These are phyloP conservation scores for Aphyosemion australe DNA, from an alignment of 2,113 vertebrate species.

Conservation along the genomic window DNA sequence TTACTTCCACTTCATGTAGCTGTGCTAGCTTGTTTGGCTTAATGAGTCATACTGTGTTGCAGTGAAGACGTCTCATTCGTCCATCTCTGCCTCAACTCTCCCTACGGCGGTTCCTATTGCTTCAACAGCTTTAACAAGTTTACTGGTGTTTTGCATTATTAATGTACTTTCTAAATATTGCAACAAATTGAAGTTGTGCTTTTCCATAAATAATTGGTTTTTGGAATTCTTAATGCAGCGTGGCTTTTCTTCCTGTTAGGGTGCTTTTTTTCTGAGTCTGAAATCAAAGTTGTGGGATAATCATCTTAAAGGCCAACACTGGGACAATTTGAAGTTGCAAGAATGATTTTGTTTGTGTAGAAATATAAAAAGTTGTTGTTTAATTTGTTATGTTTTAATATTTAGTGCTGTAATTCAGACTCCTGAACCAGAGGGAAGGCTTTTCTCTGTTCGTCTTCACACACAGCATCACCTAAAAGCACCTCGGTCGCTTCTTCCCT, in stretches of 20 bases:
- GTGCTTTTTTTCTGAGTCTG: conserved; percentile 4
- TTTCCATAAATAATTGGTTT: conserved; percentile 7
- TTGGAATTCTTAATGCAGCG: conserved; percentile 9
- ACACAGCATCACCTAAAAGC: no score
- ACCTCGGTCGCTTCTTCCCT: no score
- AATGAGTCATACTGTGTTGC: conserved; percentile 6
- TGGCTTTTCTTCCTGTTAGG: background rate
- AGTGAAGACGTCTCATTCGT: conserved; percentile 22
- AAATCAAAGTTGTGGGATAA: conserved; percentile 12
- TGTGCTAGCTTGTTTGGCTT: no score
- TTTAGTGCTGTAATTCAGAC: conserved; percentile 42
- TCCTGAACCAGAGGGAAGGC: conserved; percentile 25
- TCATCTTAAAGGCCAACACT: conserved; percentile 8
- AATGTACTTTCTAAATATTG: conserved; percentile 36
- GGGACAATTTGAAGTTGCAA: background rate
- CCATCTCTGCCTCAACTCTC: conserved; percentile 15
- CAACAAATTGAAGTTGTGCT: conserved; percentile 5
- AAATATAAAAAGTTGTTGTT: background rate
- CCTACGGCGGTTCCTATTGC: conserved; percentile 1
- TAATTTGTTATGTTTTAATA: background rate
- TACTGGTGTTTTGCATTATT: conserved; percentile 23
- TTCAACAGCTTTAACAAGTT: conserved; percentile 18
- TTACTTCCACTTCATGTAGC: no score
- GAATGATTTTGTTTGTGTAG: background rate
- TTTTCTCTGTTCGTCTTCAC: conserved; percentile 25